phyloP scores from a whole-genome alignment of 2,888 invertebrate species.

The Stictocephala bisonia region DNA sequence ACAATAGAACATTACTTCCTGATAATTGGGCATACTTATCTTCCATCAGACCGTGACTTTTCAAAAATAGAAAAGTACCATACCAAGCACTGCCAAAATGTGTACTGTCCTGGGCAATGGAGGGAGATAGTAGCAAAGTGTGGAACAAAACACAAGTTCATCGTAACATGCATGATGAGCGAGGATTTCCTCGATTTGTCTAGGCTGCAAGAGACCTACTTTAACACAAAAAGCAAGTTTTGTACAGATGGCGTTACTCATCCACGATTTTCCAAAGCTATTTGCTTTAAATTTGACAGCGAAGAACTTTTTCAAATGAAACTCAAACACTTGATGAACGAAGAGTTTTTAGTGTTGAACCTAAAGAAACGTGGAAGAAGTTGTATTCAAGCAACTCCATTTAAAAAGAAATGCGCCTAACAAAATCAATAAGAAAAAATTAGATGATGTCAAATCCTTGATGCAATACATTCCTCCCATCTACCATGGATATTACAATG shows the following conservation, averaged over 20 bases:
- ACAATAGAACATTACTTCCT: constrained; percentile 35
- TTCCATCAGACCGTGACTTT: constrained; percentile 26
- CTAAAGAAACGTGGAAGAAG: background rate
- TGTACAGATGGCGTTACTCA: background rate
- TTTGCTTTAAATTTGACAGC: constrained; percentile 30
- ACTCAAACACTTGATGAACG: constrained; percentile 15
- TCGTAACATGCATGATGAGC: constrained; percentile 9
- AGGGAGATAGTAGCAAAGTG: constrained; percentile 26
- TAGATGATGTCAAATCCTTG: constrained; percentile 33
- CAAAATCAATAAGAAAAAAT: background rate
- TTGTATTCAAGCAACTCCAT: background rate
- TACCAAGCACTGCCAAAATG: constrained; percentile 2
- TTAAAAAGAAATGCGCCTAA: background rate
- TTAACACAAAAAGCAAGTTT: background rate
- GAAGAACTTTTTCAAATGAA: background rate
- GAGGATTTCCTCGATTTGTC: constrained; percentile 23
- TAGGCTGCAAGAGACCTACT: too few relatives aligned
- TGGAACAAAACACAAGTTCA: constrained; percentile 6
- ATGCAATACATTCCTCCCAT: too few relatives aligned
- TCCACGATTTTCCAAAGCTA: background rate
- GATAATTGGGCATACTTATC: constrained; percentile 29
- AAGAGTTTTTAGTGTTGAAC: constrained; percentile 1
- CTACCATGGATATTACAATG: too few relatives aligned
- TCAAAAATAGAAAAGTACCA: constrained; percentile 33
- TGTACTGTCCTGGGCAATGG: too few relatives aligned